Conservation (phyloP, 2,113 vertebrate genomes). For the Dicerorhinus sumatrensis region DNA sequence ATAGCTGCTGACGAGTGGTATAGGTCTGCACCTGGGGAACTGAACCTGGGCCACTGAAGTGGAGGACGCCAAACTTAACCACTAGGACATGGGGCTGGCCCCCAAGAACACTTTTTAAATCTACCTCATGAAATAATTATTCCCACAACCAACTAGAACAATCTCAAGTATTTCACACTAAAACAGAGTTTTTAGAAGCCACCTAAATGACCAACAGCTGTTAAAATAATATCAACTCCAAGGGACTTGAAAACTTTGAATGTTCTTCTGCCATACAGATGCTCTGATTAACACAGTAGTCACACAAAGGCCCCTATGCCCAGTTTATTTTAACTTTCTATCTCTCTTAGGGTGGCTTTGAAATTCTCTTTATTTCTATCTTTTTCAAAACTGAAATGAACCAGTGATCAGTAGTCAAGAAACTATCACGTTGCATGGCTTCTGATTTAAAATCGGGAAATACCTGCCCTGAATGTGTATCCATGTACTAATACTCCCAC, state of each 20-base stretch:
- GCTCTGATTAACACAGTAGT: neutral
- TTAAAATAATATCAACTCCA: neutral
- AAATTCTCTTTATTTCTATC: neutral
- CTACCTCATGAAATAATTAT: neutral
- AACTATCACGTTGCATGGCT: neutral
- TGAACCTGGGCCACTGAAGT: too few relatives aligned
- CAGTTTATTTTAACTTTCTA: neutral
- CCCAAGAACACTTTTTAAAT: neutral
- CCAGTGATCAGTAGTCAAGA: neutral
- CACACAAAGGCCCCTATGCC: neutral
- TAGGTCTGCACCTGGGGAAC: too few relatives aligned
- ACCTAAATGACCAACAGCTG: neutral
- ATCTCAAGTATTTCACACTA: neutral
- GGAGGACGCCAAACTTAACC: too few relatives aligned
- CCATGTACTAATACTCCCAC: rapidly evolving
- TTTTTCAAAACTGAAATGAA: slow-evolving; percentile 19
- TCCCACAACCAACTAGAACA: neutral
- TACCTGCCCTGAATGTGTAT: neutral
- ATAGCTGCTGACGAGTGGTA: too few relatives aligned
- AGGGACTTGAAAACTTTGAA: neutral
- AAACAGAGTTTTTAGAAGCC: neutral
- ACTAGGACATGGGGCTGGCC: too few relatives aligned
- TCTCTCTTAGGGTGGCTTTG: neutral
- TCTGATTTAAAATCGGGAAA: neutral
- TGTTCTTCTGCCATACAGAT: neutral